These are phyloP conservation scores for Epinotia nisella DNA, from an alignment of 2,888 invertebrate genomes.

Conservation along the genomic window DNA sequence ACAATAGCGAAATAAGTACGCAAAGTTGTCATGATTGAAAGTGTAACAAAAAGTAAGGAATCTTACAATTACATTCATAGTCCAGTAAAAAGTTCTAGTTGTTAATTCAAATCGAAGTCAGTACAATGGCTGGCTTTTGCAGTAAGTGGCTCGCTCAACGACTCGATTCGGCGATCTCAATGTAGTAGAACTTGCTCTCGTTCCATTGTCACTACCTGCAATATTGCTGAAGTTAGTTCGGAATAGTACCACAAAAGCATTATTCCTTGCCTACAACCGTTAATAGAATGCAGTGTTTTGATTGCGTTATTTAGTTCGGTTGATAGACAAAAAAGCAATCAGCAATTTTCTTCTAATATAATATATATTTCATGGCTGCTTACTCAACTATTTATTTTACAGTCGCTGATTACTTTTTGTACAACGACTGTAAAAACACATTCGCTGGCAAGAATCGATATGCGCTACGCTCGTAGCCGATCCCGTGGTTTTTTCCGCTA, in stretches of 20 bases:
- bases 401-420: no score
- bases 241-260: neutral
- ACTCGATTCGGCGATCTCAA: constrained; percentile 18
- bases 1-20: no score
- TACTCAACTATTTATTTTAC: no score
- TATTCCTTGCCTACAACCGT: neutral
- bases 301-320: neutral
- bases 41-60: no score
- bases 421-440: no score
- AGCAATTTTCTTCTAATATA: no score
- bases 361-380: no score
- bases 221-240: constrained; percentile 12
- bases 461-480: no score
- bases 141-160: constrained; percentile 19
- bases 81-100: neutral
- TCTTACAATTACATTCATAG: neutral
- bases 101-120: constrained; percentile 9
- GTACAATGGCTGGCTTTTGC: neutral
- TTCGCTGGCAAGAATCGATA: no score
- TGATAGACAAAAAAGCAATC: no score
- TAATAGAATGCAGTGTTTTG: neutral
- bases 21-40: no score
- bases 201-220: constrained; percentile 24
- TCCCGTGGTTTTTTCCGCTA: no score
- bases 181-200: neutral